Evolutionary conservation across 1,140 invertebrate genomes (phyloP), one percentile per base, ranked within the genome.

Genomic region (Bombus difficillimus): DNA sequence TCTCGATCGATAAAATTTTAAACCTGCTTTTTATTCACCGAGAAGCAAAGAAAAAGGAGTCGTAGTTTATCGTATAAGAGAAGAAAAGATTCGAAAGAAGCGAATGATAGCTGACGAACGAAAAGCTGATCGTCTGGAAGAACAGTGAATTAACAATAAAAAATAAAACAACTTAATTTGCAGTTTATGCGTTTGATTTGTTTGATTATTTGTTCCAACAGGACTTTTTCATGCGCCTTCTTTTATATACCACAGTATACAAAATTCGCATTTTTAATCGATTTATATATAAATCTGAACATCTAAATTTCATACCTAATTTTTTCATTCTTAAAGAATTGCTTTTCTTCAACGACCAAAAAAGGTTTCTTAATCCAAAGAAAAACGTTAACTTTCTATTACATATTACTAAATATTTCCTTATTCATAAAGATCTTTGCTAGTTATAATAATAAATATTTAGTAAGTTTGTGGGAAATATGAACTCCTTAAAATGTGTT

Each of bases 151-250:
- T 28, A 28, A 59, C 4, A 1, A 6, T 18, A 18, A 47, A 18
- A 18, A 18, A 47, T 47, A 18, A 18, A 28, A 8, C 25, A 28
- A 59, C 0, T 28, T 59, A 28, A 59, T 59, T 59, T 62, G 1
- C 28, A 62, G 59, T n/a, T 12, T 28, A 12, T 18, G 15, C 15
- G 47, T 47, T 47, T 47, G 15, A 18, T 47, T 6, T 18, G 1
- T 47, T 47, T 6, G 47, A 47, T 18, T 18, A 47, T 5, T 18
- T 18, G 47, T 47, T 47, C 1, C 15, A 5, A 47, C 5, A 47
- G 47, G 47, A 47, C 47, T 53, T 53, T 53, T 1, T 22, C 47
- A 0, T 0, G 0, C 0, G 5, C 0, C 25, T 59, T n/a, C 28
- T 28, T 62, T 62, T n/a, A 28, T 10, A 12, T 59, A 10, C 9